These are phyloP conservation scores for Anguilla japonica DNA, from an alignment of 2,113 vertebrate genomes.

Conservation along the genomic window DNA sequence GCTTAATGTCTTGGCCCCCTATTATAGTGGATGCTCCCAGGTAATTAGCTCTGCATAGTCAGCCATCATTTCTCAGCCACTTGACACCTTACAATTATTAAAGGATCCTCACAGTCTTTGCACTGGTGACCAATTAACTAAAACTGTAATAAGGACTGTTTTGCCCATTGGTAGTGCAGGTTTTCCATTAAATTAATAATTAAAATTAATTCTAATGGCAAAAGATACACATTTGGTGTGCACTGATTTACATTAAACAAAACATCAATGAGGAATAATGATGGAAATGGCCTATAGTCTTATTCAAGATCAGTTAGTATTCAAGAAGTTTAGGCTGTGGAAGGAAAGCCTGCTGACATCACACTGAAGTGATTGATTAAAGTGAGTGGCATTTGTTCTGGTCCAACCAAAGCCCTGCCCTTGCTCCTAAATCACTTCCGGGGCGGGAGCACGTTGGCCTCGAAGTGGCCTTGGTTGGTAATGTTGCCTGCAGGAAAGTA, in stretches of 20 bases:
- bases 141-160: no score
- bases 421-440: constrained; percentile 56
- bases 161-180: no score
- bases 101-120: no score
- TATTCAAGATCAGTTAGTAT: neutral
- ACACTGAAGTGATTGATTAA: neutral
- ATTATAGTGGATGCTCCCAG: no score
- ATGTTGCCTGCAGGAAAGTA: constrained; percentile 95
- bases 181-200: neutral
- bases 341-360: neutral
- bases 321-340: neutral
- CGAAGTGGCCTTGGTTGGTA: constrained; percentile 91
- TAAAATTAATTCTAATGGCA: neutral
- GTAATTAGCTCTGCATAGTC: neutral
- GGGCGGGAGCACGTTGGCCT: constrained; percentile 88
- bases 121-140: no score
- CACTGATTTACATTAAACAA: neutral
- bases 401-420: neutral
- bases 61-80: neutral
- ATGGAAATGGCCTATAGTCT: neutral
- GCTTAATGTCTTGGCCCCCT: neutral
- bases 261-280: neutral
- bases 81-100: no score
- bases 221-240: neutral
- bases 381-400: neutral